These are phyloP conservation scores for Virgularia gustaviana DNA, from an alignment of 92 coral and sea anemone species.

Conservation along the genomic window DNA sequence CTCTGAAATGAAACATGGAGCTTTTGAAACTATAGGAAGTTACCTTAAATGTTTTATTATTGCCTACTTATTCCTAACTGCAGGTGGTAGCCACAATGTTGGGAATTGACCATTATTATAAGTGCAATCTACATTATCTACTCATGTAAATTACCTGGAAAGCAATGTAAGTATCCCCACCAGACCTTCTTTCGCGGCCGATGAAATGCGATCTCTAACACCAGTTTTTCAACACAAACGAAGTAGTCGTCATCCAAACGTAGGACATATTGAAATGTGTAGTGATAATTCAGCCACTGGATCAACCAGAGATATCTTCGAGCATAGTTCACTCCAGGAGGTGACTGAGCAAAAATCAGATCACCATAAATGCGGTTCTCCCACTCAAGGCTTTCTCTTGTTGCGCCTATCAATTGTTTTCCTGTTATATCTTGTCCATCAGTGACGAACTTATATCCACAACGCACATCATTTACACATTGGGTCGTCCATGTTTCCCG, in stretches of 20 bases:
- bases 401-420: neutral
- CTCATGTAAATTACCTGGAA: neutral
- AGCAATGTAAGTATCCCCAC: slow-evolving; percentile 1
- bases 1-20: too few species aligned
- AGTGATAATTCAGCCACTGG: slow-evolving; percentile 55
- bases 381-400: neutral
- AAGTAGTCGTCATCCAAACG: slow-evolving; percentile 65
- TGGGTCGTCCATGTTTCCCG: slow-evolving; percentile 43
- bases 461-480: too few species aligned
- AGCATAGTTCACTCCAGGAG: slow-evolving; percentile 42
- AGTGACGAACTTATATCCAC: slow-evolving; percentile 52
- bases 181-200: neutral
- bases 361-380: slow-evolving; percentile 36
- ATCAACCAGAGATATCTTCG: slow-evolving; percentile 48
- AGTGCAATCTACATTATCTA: too few species aligned
- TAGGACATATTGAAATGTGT: slow-evolving; percentile 45
- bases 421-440: slow-evolving; percentile 27
- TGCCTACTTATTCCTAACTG: too few species aligned
- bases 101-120: too few species aligned
- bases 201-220: neutral
- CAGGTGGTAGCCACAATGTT: too few species aligned
- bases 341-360: slow-evolving; percentile 53
- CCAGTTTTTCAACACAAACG: slow-evolving; percentile 32
- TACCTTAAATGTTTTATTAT: too few species aligned
- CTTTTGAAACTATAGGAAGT: too few species aligned